A percentile compares a stretch with the other conserved stretches of the same genome.
These are phyloP conservation scores for Orestias chungarensis DNA, from an alignment of 2,797 vertebrate genomes.

Conservation along the genomic window DNA sequence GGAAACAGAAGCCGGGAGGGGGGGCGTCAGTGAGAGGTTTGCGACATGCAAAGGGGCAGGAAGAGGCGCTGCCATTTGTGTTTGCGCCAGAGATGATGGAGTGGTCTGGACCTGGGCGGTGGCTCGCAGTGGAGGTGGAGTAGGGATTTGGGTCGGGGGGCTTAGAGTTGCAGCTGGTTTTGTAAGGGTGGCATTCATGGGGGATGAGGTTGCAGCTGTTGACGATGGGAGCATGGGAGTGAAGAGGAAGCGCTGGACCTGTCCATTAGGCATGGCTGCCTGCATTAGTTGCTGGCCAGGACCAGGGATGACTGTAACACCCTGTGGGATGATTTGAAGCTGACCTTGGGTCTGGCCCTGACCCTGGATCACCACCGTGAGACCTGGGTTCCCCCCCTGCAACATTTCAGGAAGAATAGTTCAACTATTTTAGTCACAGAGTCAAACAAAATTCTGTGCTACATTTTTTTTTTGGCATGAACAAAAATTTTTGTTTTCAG, in stretches of 20 bases:
- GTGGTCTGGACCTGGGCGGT: constrained; percentile 63
- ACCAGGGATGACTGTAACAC: constrained; percentile 91
- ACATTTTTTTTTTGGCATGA: neutral
- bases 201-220: constrained; percentile 29
- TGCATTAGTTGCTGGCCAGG: constrained; percentile 99
- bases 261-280: constrained; percentile 98
- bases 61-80: constrained; percentile 58
- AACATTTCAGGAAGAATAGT: constrained; percentile 8
- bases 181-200: constrained; percentile 22
- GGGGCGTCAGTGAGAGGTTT: constrained; percentile 27
- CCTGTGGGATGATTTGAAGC: constrained; percentile 95
- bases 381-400: constrained; percentile 93
- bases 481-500: neutral
- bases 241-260: constrained; percentile 97
- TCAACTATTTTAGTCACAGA: neutral
- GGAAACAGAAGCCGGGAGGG: constrained; percentile 26
- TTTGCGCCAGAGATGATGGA: constrained; percentile 59
- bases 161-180: constrained; percentile 24
- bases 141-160: constrained; percentile 38
- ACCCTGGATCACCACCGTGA: constrained; percentile 98
- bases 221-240: constrained; percentile 83
- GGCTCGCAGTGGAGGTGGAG: constrained; percentile 29
- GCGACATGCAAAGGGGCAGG: constrained; percentile 30
- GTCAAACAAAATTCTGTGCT: neutral
- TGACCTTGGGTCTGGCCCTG: constrained; percentile 98